These are phyloP conservation scores for Egretta garzetta DNA, from an alignment of 2,113 vertebrate genomes.

Conservation along the genomic window DNA sequence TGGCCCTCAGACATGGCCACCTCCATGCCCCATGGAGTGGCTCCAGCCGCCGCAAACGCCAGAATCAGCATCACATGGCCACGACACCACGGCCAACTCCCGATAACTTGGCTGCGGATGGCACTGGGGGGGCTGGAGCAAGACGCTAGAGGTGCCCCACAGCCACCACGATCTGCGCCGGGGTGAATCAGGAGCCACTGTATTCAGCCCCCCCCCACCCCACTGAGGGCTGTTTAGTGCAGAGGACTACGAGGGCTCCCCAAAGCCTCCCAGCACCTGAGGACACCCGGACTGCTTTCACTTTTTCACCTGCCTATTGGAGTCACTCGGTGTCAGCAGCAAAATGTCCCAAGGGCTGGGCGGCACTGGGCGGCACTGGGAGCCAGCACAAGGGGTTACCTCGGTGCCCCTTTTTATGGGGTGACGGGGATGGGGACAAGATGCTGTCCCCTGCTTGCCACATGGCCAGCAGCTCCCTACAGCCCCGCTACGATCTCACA, in stretches of 20 bases:
- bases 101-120: rapidly evolving
- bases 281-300: not conserved
- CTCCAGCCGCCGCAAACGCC: not conserved
- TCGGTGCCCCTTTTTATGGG: not conserved
- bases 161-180: not conserved
- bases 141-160: not conserved
- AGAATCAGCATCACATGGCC: not conserved
- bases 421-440: not conserved
- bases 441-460: not conserved
- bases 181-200: not conserved
- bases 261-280: not conserved
- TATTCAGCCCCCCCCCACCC: not conserved
- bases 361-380: too few relatives aligned
- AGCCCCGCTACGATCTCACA: rapidly evolving
- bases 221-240: not conserved
- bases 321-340: not conserved
- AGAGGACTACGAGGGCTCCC: not conserved
- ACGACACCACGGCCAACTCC: rapidly evolving
- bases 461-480: not conserved
- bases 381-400: not conserved
- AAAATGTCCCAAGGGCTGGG: not conserved
- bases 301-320: not conserved
- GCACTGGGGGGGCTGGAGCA: not conserved
- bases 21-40: not conserved
- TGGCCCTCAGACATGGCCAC: not conserved